phyloP scores from a whole-genome alignment of 2,888 invertebrate species.

The Megaustenia siamemsis region DNA sequence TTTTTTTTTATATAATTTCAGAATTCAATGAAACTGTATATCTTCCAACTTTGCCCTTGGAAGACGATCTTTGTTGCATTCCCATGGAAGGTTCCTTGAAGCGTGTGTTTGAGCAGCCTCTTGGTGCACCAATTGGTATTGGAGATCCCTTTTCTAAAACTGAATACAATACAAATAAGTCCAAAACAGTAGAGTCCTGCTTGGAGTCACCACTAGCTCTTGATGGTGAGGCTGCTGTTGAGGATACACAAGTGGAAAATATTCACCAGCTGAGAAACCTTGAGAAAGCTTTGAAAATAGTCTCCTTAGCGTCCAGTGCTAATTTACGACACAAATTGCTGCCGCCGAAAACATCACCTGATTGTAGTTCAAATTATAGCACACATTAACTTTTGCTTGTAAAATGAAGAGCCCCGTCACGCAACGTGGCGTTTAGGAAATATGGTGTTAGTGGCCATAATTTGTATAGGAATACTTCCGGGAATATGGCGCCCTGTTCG shows the following conservation, averaged over 20 bases:
- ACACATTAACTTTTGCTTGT: slow-evolving; percentile 15
- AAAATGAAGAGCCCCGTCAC: no score
- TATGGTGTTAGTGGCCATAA: no score
- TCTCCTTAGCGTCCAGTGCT: neutral
- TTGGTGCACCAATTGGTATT: slow-evolving; percentile 1
- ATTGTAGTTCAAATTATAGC: neutral
- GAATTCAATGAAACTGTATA: neutral
- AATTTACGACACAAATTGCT: slow-evolving; percentile 28
- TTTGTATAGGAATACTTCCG: no score
- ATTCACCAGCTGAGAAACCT: neutral
- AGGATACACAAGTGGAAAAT: neutral
- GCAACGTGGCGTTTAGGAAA: no score
- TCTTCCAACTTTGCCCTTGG: neutral
- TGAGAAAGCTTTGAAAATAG: slow-evolving; percentile 24
- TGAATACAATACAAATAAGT: neutral
- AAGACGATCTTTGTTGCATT: slow-evolving; percentile 31
- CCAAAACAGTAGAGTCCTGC: neutral
- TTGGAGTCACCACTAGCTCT: neutral
- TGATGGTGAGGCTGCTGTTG: neutral
- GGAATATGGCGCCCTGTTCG: no score
- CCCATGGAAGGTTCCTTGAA: slow-evolving; percentile 34
- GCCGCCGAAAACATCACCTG: slow-evolving; percentile 14
- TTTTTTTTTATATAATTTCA: neutral
- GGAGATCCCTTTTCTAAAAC: slow-evolving; percentile 30
- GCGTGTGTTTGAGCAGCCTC: neutral